phyloP scores from a whole-genome alignment of 37 sponge, comb jelly and placozoan species.

The Aphrocallistes beatrix region DNA sequence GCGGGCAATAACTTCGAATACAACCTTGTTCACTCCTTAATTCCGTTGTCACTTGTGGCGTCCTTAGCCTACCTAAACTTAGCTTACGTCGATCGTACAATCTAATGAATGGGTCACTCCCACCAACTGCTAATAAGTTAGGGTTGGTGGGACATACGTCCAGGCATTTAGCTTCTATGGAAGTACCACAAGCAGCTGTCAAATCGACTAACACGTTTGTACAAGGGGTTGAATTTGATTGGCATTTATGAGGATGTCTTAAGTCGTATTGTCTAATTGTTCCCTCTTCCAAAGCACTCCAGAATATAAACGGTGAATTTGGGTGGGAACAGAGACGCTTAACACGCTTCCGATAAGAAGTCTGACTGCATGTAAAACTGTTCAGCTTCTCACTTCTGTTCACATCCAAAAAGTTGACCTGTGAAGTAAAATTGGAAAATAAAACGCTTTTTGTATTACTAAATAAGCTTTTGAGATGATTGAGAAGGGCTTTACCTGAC shows the following conservation, averaged over 20 bases:
- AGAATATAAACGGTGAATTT: slow-evolving; percentile 42
- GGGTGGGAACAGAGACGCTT: slow-evolving; percentile 53
- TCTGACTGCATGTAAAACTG: slow-evolving; percentile 20
- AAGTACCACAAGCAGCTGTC: slow-evolving; percentile 14
- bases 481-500: not conserved
- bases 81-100: slow-evolving; percentile 71
- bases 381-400: not conserved
- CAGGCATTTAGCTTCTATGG: slow-evolving; percentile 47
- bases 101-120: slow-evolving; percentile 59
- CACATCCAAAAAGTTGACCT: not conserved
- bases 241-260: slow-evolving; percentile 58
- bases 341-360: slow-evolving; percentile 34
- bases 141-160: slow-evolving; percentile 59
- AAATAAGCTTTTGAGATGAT: not conserved
- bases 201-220: slow-evolving; percentile 58
- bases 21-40: slow-evolving; percentile 26
- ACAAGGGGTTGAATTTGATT: slow-evolving; percentile 25
- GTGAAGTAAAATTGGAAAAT: not conserved
- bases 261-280: slow-evolving; percentile 69
- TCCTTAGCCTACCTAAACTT: not conserved
- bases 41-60: not conserved
- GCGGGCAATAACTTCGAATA: slow-evolving; percentile 38
- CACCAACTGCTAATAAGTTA: slow-evolving; percentile 70
- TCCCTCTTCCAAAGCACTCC: slow-evolving; percentile 81
- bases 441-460: too few species aligned